A percentile compares a stretch with the other conserved stretches of the same genome.
Conservation (phyloP, 2,797 vertebrate genomes). For the Taenioides sp. region DNA sequence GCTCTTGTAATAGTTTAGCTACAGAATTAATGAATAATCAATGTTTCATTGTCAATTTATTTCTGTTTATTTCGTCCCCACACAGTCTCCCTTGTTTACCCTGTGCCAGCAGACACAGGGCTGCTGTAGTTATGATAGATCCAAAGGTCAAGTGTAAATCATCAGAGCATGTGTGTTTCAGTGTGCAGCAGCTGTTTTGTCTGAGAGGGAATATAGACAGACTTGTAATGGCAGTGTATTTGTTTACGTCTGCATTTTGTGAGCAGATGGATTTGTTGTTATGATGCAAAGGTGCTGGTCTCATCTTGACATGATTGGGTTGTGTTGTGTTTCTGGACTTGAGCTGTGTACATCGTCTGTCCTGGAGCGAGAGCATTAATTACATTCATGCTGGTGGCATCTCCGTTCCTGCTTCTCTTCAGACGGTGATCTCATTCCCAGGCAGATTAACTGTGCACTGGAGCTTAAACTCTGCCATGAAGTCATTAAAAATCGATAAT, state of each 20-base stretch:
- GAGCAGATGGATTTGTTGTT: conserved; percentile 9
- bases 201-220: conserved; percentile 31
- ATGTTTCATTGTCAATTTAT: conserved; percentile 30
- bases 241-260: conserved; percentile 9
- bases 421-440: not conserved
- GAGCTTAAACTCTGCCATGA: not conserved
- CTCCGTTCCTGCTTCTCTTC: not conserved
- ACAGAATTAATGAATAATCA: conserved; percentile 48
- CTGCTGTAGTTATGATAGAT: conserved; percentile 10
- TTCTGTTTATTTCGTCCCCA: conserved; percentile 21
- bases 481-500: conserved; percentile 1
- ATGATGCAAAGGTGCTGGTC: conserved; percentile 5
- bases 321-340: not conserved
- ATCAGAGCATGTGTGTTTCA: not conserved
- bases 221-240: conserved; percentile 18
- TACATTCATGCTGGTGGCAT: conserved; percentile 2
- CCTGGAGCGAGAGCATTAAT: not conserved
- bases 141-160: conserved; percentile 31
- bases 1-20: conserved; percentile 24
- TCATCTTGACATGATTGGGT: conserved; percentile 9
- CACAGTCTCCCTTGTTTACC: conserved; percentile 16
- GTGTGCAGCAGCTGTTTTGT: not conserved
- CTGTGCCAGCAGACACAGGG: conserved; percentile 12
- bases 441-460: conserved; percentile 1
- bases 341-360: not conserved